A percentile compares a stretch with the other conserved stretches of the same genome.
phyloP scores from a whole-genome alignment of 2,113 vertebrate genomes.

The Meriones unguiculatus region DNA sequence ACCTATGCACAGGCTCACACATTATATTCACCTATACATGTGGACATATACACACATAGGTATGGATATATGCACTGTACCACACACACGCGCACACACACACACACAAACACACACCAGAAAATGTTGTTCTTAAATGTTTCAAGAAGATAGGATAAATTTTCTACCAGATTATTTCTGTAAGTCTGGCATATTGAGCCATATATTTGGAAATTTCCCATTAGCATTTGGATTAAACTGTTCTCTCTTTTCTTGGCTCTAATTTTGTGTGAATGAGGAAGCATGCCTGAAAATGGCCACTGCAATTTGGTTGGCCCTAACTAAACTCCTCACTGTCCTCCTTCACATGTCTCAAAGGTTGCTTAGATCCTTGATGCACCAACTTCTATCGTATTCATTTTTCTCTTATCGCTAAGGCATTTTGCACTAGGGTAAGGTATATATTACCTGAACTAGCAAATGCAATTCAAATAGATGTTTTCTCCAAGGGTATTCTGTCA shows the following conservation, averaged over 20 bases:
- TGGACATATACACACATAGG: not conserved
- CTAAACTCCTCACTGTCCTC: not conserved
- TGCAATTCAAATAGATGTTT: not conserved
- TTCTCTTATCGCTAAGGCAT: not conserved
- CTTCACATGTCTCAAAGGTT: not conserved
- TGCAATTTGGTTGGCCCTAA: not conserved
- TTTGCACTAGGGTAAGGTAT: not conserved
- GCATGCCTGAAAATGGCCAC: not conserved
- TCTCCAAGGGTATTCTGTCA: not conserved
- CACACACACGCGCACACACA: not conserved
- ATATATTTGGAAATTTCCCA: not conserved
- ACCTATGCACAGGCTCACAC: not conserved
- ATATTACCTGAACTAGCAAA: not conserved
- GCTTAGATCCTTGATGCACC: not conserved
- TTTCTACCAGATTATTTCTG: constrained; percentile 10
- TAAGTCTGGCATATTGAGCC: not conserved
- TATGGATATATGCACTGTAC: no score
- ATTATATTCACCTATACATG: not conserved
- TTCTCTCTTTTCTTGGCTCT: not conserved
- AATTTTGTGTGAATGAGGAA: not conserved
- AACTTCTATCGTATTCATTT: not conserved
- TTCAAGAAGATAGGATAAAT: not conserved
- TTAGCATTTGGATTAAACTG: not conserved
- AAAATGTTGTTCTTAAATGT: not conserved
- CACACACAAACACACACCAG: not conserved